A percentile compares a stretch with the other conserved stretches of the same genome.
Conservation (phyloP, 2,888 invertebrate species). For the Parascotia fuliginaria region DNA sequence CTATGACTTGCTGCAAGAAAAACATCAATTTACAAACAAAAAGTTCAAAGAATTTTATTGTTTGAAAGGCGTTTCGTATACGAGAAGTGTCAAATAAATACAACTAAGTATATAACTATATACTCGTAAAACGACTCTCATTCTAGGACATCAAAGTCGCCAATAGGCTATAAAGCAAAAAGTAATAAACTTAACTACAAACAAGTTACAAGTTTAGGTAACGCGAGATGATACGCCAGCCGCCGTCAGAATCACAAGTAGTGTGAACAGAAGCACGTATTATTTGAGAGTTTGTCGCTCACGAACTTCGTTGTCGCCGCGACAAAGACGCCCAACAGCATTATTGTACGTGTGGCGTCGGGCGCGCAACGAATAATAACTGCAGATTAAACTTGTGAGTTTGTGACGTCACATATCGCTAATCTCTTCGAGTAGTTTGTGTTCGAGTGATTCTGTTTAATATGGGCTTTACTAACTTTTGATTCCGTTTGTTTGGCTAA, state of each 20-base stretch:
- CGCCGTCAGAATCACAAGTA: constrained; percentile 49
- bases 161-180: constrained; percentile 8
- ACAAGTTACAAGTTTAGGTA: constrained; percentile 49
- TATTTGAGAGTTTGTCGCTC: constrained; percentile 53
- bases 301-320: constrained; percentile 47
- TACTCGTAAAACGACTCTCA: too few species aligned
- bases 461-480: not conserved
- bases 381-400: constrained; percentile 32
- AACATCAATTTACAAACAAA: too few species aligned
- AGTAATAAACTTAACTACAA: constrained; percentile 8
- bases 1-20: too few species aligned
- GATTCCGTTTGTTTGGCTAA: not conserved
- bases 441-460: not conserved
- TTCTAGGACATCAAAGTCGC: not conserved
- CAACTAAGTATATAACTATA: too few species aligned
- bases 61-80: too few species aligned
- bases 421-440: not conserved
- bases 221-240: constrained; percentile 48
- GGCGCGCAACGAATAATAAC: constrained; percentile 41
- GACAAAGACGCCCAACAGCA: constrained; percentile 52
- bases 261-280: constrained; percentile 47
- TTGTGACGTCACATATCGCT: constrained; percentile 14
- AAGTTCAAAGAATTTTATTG: too few species aligned
- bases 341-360: constrained; percentile 50
- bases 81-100: too few species aligned